Conservation (phyloP, 2,888 invertebrate genomes). For the Ecdyonurus torrentis region DNA sequence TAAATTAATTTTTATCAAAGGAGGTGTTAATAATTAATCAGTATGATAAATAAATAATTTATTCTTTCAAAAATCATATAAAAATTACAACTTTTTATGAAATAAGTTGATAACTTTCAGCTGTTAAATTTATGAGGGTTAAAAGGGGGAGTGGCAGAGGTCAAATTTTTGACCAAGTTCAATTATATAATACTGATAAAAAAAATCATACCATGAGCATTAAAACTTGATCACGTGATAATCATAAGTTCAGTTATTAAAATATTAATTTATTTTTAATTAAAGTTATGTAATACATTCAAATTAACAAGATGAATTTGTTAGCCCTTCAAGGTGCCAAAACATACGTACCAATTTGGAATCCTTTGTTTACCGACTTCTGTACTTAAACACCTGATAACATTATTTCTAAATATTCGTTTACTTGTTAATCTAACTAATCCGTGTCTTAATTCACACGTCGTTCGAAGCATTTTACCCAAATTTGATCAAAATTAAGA, state of each 20-base stretch:
- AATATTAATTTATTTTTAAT: not conserved
- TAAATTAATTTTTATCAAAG: no score
- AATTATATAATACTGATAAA: no score
- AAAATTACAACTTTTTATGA: no score
- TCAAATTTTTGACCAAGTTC: no score
- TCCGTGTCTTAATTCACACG: conserved; percentile 4
- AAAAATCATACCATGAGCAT: not conserved
- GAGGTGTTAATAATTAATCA: no score
- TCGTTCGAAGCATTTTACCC: conserved; percentile 8
- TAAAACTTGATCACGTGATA: not conserved
- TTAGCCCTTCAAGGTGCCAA: no score
- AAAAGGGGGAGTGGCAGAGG: not conserved
- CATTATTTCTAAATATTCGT: conserved; percentile 38
- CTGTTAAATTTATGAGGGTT: no score
- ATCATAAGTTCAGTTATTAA: not conserved
- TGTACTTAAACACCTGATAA: conserved; percentile 39
- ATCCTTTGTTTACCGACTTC: conserved; percentile 43
- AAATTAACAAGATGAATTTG: no score
- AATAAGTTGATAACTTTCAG: no score
- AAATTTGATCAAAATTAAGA: not conserved
- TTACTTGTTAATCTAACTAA: conserved; percentile 27
- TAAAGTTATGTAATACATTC: no score
- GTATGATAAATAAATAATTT: no score
- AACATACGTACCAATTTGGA: conserved; percentile 31
- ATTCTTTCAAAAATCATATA: no score